phyloP scores from a whole-genome alignment of 2,113 vertebrate genomes.

The Xenopus borealis region DNA sequence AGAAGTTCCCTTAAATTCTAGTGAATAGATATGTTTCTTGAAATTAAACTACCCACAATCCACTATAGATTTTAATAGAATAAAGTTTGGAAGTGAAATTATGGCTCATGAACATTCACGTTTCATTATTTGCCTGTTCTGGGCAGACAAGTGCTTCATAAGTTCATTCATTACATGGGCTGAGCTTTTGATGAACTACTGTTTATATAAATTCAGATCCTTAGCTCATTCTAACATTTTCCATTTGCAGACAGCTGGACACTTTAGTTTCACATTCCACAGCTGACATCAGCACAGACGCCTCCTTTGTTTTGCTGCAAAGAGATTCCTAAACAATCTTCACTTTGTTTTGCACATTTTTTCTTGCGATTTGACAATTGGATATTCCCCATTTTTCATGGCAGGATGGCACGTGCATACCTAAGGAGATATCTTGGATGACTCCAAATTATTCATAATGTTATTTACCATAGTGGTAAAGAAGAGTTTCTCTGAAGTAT shows the following conservation, averaged over 20 bases:
- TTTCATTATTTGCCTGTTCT: neutral
- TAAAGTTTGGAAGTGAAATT: neutral
- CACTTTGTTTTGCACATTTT: neutral
- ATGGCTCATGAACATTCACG: neutral
- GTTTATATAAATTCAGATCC: neutral
- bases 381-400: neutral
- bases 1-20: no score
- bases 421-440: neutral
- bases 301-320: constrained; percentile 22
- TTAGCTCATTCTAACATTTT: neutral
- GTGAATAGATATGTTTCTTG: no score
- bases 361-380: neutral
- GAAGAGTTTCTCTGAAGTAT: neutral
- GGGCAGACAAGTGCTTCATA: neutral
- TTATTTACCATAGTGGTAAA: constrained; percentile 15
- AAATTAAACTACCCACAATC: no score
- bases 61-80: neutral
- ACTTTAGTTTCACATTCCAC: neutral
- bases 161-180: neutral
- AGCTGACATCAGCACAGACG: neutral
- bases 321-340: neutral
- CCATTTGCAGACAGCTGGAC: neutral
- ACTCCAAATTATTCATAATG: neutral
- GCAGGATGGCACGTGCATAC: neutral
- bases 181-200: neutral